Base-by-base conservation (phyloP, 2,888 invertebrate genomes). In the Cinara cedri region DNA sequence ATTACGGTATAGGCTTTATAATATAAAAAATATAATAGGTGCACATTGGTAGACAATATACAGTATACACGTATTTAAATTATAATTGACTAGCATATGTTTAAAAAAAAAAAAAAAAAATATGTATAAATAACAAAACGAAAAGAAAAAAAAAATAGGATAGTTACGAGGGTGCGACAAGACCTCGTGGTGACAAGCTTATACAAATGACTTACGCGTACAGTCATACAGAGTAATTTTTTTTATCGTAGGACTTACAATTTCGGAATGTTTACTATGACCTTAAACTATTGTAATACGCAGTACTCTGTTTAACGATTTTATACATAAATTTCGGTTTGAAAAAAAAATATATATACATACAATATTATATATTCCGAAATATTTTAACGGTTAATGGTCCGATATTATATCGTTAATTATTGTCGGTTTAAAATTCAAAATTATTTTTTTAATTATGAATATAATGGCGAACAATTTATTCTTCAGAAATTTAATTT, bases 51-150 rank as follows among this genome's bases (percentile, higher is more conserved):
- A n/a, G 34, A 42, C 10, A 62, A 63, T 66, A 24, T 65, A 42
- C 10, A 62, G 44, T 66, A 24, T 65, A 65, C 46, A 55, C n/a
- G 34, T 26, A 71, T 55, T 24, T 57, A 72, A 57, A 72, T 72
- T 60, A 72, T 72, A 72, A 60, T 46, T 72, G 72, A 72, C 72
- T 72, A 72, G 72, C 60, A 72, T 49, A 19, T 14, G 60, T 46
- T 19, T 46, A 55, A 16, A 57, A 55, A n/a, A n/a, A n/a, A n/a
- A n/a, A 55, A 70, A 70, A 57, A 57, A 19, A 71, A 44, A 71
- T 70, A 70, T 55, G 44, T 44, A 42, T 55, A 55, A 55, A 60
- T 72, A 72, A 72, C 72, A 60, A 57, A 71, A 71, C 55, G 68
- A 55, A n/a, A n/a, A n/a, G n/a, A n/a, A 55, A 70, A 70, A 57